Evolutionary conservation across 2,888 invertebrate species (phyloP).

Genomic region (Rhodophaea formosa): DNA sequence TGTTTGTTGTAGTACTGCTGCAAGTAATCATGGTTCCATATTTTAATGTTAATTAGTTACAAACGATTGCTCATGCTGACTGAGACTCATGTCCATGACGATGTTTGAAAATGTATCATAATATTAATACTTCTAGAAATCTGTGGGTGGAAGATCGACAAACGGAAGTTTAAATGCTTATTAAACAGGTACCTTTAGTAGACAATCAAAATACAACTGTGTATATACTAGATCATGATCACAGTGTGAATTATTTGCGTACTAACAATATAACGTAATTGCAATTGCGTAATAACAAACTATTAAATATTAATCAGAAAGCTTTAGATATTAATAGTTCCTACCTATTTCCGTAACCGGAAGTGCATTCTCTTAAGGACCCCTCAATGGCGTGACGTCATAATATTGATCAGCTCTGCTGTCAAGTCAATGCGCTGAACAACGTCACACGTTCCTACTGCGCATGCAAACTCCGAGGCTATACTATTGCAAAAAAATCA

Average conservation of each 20-base stretch:
- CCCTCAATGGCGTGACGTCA: conserved; percentile 75
- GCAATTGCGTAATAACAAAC: too few species aligned
- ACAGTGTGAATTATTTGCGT: neutral
- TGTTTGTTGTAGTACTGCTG: neutral
- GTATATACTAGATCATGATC: too few species aligned
- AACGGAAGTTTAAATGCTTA: neutral
- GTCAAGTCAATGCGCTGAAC: conserved; percentile 46
- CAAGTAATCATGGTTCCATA: conserved; percentile 20
- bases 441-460: conserved; percentile 39
- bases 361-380: conserved; percentile 43
- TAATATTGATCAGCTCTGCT: conserved; percentile 59
- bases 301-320: too few species aligned
- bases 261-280: neutral
- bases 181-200: neutral
- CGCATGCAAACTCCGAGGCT: conserved; percentile 40
- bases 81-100: neutral
- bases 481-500: neutral
- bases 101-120: neutral
- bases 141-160: neutral
- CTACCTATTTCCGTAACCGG: conserved; percentile 39
- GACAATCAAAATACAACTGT: neutral
- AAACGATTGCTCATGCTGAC: neutral
- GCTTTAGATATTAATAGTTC: neutral
- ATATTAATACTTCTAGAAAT: neutral
- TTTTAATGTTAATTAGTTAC: conserved; percentile 4